Conservation (phyloP, 2,888 invertebrate genomes). For the Sussaba pulchella region DNA sequence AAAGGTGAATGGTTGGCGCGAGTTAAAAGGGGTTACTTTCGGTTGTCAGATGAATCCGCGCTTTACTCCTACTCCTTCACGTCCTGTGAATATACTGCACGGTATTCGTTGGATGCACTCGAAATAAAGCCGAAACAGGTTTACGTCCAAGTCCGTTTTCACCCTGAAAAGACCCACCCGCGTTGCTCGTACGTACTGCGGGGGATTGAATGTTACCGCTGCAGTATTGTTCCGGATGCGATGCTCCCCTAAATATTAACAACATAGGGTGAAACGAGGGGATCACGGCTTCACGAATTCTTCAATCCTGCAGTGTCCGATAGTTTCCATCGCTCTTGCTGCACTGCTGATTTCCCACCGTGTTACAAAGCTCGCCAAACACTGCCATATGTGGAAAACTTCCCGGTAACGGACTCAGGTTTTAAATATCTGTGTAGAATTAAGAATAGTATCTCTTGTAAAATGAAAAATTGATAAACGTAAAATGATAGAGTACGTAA, state of each 20-base stretch:
- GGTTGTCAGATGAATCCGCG: slow-evolving; percentile 17
- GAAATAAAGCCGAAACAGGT: slow-evolving; percentile 76
- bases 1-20: slow-evolving; percentile 6
- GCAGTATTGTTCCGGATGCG: slow-evolving; percentile 76
- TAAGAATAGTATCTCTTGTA: too few species aligned
- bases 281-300: too few species aligned
- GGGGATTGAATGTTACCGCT: slow-evolving; percentile 1
- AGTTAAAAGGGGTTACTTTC: not conserved
- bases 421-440: too few species aligned
- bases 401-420: too few species aligned
- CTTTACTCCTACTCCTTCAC: not conserved
- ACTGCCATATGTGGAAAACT: too few species aligned
- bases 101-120: slow-evolving; percentile 48
- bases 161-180: slow-evolving; percentile 35
- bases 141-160: slow-evolving; percentile 63
- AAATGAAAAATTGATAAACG: too few species aligned
- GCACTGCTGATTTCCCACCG: too few species aligned
- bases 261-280: slow-evolving; percentile 78
- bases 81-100: not conserved
- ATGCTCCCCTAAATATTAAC: slow-evolving; percentile 82
- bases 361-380: too few species aligned
- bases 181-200: not conserved
- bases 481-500: too few species aligned
- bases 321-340: slow-evolving; percentile 49
- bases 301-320: too few species aligned